Evolutionary conservation across 2,113 vertebrate species (phyloP).

Genomic region (Uria lomvia): DNA sequence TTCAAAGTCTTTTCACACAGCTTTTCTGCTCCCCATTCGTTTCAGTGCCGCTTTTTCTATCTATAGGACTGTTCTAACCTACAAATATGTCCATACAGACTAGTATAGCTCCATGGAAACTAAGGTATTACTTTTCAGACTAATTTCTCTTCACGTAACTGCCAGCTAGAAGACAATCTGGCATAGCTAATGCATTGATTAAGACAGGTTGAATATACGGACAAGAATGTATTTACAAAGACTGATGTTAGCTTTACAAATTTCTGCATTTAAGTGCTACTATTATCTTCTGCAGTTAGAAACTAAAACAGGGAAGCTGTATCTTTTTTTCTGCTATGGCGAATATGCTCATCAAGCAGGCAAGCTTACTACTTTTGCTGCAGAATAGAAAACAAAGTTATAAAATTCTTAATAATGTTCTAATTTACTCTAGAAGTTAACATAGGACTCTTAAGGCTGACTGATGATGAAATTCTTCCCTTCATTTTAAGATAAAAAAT

Average conservation of each 20-base stretch:
- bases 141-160: background rate
- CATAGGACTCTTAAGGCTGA: background rate
- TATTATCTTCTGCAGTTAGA: background rate
- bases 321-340: background rate
- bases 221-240: background rate
- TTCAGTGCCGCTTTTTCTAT: background rate
- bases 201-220: background rate
- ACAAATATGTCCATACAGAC: background rate
- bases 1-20: background rate
- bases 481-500: background rate
- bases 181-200: background rate
- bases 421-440: background rate
- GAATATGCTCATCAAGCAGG: background rate
- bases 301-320: background rate
- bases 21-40: background rate
- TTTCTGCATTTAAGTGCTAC: background rate
- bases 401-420: background rate
- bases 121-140: background rate
- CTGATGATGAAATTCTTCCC: background rate
- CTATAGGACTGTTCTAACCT: background rate
- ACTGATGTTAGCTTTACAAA: background rate
- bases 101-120: constrained; percentile 45
- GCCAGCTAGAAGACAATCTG: background rate
- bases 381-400: background rate
- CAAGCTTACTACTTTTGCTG: background rate